These are phyloP conservation scores for Platygyra sinensis DNA, from an alignment of 64 coral and sea anemone species.

Conservation along the genomic window DNA sequence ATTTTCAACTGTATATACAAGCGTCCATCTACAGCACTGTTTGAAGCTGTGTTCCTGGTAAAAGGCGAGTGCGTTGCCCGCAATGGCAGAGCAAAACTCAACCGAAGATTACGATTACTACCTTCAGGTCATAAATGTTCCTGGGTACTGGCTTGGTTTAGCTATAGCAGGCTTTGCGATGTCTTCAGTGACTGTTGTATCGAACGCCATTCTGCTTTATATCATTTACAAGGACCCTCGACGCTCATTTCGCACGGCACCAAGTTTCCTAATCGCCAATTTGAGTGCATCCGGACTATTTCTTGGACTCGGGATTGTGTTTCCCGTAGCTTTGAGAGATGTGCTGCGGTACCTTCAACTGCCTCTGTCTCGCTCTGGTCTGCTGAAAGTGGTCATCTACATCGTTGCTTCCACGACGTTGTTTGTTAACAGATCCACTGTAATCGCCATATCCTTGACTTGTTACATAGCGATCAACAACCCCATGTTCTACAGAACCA, in stretches of 20 bases:
- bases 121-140: not conserved
- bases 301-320: not conserved
- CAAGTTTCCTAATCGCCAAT: constrained; percentile 13
- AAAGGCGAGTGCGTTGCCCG: too few relatives aligned
- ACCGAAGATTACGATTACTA: not conserved
- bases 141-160: not conserved
- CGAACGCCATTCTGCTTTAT: not conserved
- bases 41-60: not conserved
- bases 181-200: not conserved
- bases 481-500: not conserved
- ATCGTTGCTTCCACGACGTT: not conserved
- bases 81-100: not conserved
- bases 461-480: constrained; percentile 20
- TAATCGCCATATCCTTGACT: not conserved
- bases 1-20: not conserved
- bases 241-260: not conserved
- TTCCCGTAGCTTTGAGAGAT: not conserved
- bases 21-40: not conserved
- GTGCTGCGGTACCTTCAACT: not conserved
- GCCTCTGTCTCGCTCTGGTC: not conserved
- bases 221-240: constrained; percentile 7
- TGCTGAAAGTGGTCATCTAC: not conserved
- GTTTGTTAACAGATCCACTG: not conserved
- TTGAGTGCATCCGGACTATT: constrained; percentile 5
- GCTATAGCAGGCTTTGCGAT: not conserved